These are phyloP conservation scores for Mythimna pallens DNA, from an alignment of 2,888 invertebrate genomes.

Conservation along the genomic window DNA sequence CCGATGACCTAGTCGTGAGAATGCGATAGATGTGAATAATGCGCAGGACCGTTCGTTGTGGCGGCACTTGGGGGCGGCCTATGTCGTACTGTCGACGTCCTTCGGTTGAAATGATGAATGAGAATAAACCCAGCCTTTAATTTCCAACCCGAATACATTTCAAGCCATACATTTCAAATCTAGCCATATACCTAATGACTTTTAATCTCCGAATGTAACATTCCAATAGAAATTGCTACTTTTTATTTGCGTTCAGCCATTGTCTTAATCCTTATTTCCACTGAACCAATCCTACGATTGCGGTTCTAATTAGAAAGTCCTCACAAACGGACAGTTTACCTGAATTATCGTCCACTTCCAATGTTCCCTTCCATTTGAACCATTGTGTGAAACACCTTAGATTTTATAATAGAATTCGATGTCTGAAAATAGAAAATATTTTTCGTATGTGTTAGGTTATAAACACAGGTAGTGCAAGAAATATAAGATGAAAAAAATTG, in stretches of 20 bases:
- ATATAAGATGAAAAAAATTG: neutral
- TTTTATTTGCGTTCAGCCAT: constrained; percentile 28
- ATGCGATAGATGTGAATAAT: too few relatives aligned
- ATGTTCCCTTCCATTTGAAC: constrained; percentile 44
- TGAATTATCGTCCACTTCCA: constrained; percentile 59
- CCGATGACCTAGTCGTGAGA: too few relatives aligned
- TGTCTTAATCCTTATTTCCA: constrained; percentile 57
- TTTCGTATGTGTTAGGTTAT: neutral
- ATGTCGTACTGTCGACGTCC: too few relatives aligned
- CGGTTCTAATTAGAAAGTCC: constrained; percentile 58
- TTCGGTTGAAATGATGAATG: too few relatives aligned
- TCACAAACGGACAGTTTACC: constrained; percentile 60
- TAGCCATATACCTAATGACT: neutral
- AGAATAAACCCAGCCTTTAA: neutral
- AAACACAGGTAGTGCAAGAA: neutral
- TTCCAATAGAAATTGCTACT: constrained; percentile 38
- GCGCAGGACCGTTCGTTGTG: too few relatives aligned
- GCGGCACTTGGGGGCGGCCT: too few relatives aligned
- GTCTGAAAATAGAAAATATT: neutral
- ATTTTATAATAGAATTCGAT: neutral
- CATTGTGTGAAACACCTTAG: constrained; percentile 24
- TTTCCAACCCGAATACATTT: neutral
- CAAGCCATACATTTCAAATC: neutral
- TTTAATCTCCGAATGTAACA: constrained; percentile 1
- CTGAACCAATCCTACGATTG: constrained; percentile 41